Evolutionary conservation across 2,113 vertebrate species (phyloP).

Genomic region (Turdus rufiventris): DNA sequence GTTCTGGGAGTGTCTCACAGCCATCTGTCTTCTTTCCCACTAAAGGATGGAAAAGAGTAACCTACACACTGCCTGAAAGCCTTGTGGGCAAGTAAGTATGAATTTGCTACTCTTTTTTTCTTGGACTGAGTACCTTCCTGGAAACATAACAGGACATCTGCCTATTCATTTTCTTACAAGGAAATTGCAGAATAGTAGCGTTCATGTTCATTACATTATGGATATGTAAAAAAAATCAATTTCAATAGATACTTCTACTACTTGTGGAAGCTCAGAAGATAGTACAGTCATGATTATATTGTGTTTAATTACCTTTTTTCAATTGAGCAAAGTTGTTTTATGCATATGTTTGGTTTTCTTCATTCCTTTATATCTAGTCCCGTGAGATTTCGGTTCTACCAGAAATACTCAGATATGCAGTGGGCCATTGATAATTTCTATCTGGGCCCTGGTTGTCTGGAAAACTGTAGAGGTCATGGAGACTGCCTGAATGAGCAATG

Average conservation of each 20-base stretch:
- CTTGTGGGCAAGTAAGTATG: slow-evolving; percentile 89
- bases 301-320: background rate
- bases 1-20: slow-evolving; percentile 90
- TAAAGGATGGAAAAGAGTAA: slow-evolving; percentile 90
- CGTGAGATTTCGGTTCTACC: slow-evolving; percentile 94
- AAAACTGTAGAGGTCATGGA: slow-evolving; percentile 91
- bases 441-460: slow-evolving; percentile 89
- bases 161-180: background rate
- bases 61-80: slow-evolving; percentile 87
- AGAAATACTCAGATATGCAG: slow-evolving; percentile 90
- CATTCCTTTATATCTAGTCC: slow-evolving; percentile 72
- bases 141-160: background rate
- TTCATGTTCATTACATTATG: background rate
- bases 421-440: slow-evolving; percentile 98
- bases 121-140: background rate
- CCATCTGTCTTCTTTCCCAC: slow-evolving; percentile 95
- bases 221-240: background rate
- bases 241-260: background rate
- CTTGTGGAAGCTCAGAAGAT: background rate
- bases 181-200: background rate
- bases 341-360: background rate
- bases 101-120: background rate
- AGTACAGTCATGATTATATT: background rate
- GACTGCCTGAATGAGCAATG: slow-evolving; percentile 93
- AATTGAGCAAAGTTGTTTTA: background rate